Evolutionary conservation across 2,113 vertebrate species (phyloP), one percentile per base, ranked within the genome.

Genomic region (Galeopterus variegatus): DNA sequence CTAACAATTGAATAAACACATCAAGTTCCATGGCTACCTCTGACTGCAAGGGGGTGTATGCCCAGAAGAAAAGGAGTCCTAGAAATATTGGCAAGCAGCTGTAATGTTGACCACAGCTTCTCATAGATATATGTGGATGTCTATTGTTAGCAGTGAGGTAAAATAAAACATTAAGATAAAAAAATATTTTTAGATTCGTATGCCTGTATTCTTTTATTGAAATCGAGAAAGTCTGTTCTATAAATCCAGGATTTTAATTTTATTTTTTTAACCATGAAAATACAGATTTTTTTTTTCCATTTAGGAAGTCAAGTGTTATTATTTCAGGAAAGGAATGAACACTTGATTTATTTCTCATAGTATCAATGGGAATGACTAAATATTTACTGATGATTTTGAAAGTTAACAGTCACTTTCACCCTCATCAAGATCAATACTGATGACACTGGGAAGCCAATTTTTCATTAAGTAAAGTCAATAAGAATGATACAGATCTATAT

Each of bases 381-480:
- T 88, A 18, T 33, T 96, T 96, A 64, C 70, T 67, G 31, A 18
- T 75, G 56, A 76, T 45, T 95, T 64, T 93, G 77, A 96, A n/a
- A 89, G 80, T 84, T 85, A 94, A 54, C 26, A 48, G 65, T 97
- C 52, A 88, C 70, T 97, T 94, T 93, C 3, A 1, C 17, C 36
- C 36, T 88, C 69, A 93, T 92, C 58, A 62, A 94, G 70, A 96
- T 97, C 90, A 96, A 94, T 95, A 81, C 65, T 81, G n/a, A 95
- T 93, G 80, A 92, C 45, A 90, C 50, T 8, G 56, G 52, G 41
- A 86, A 95, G 60, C 28, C 75, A 95, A 76, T 88, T 81, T 97
- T 96, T 95, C 65, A 96, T 96, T 96, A 87, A 90, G 45, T 75
- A 72, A 89, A 93, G 62, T 94, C 86, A 94, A 79, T 93, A 96